Conservation (phyloP, 2,797 vertebrate genomes). For the Sebastes goodei region DNA sequence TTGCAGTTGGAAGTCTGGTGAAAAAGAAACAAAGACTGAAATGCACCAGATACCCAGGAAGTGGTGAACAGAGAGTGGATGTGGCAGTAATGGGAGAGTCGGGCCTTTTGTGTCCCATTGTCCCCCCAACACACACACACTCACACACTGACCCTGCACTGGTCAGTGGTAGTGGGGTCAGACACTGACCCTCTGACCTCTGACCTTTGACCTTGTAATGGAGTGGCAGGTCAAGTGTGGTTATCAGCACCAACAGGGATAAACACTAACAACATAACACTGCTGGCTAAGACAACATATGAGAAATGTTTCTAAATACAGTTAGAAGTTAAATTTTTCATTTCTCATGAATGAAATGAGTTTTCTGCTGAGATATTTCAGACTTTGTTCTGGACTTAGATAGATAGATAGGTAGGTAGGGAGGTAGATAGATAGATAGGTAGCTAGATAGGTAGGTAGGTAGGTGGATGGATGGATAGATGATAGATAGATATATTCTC, state of each 20-base stretch:
- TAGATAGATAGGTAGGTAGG: background rate
- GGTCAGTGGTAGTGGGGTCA: slow-evolving; percentile 15
- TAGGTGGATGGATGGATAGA: too few relatives aligned
- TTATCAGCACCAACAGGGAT: background rate
- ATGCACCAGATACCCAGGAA: slow-evolving; percentile 52
- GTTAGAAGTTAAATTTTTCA: background rate
- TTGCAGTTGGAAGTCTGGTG: slow-evolving; percentile 45
- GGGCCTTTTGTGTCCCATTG: slow-evolving; percentile 36
- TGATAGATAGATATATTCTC: too few relatives aligned
- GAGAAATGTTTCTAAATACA: background rate
- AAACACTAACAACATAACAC: background rate
- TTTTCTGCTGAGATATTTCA: background rate
- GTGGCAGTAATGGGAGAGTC: slow-evolving; percentile 27
- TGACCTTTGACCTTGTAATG: slow-evolving; percentile 37
- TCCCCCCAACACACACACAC: background rate
- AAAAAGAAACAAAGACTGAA: slow-evolving; percentile 52
- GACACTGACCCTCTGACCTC: slow-evolving; percentile 38
- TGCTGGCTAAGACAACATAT: background rate
- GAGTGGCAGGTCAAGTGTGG: background rate
- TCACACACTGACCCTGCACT: background rate
- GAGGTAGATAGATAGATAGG: rapidly evolving
- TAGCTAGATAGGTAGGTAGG: rapidly evolving
- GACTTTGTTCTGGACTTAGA: background rate
- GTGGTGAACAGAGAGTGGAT: slow-evolving; percentile 33
- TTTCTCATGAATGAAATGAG: background rate